Evolutionary conservation across 2,797 vertebrate species (phyloP).

Genomic region (Poecile montanus): DNA sequence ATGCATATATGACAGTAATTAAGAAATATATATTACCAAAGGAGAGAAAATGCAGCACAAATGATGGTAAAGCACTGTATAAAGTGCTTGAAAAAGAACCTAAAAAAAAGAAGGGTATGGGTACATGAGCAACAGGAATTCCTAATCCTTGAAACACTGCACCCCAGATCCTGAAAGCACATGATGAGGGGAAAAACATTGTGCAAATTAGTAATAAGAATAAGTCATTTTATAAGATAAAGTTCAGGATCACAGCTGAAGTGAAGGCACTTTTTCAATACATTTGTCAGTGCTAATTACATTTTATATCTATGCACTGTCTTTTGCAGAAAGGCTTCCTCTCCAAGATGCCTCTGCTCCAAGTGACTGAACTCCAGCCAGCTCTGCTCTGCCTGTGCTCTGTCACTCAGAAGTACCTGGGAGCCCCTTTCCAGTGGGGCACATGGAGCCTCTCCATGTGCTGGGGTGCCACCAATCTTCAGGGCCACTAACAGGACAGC

Average conservation of each 20-base stretch:
- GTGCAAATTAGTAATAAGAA: not conserved
- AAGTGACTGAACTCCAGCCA: not conserved
- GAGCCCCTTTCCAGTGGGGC: not conserved
- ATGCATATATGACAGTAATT: not conserved
- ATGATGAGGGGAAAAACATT: not conserved
- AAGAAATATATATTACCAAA: not conserved
- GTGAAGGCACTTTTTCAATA: not conserved
- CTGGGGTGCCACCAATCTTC: not conserved
- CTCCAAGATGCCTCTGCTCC: not conserved
- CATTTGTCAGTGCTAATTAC: not conserved
- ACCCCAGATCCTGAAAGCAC: not conserved
- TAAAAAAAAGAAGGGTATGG: not conserved
- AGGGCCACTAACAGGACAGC: not conserved
- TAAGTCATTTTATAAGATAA: not conserved
- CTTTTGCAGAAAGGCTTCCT: not conserved
- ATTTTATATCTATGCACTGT: not conserved
- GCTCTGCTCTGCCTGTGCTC: not conserved
- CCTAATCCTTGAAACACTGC: not conserved
- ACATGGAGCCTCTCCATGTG: not conserved
- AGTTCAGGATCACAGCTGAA: not conserved
- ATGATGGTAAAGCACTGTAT: not conserved
- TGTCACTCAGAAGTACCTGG: not conserved
- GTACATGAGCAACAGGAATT: not conserved
- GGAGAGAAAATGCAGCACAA: not conserved
- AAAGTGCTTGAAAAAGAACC: not conserved